Evolutionary conservation across 2,113 vertebrate species (phyloP), one percentile per base, ranked within the genome.

Genomic region (Taxidea taxus): DNA sequence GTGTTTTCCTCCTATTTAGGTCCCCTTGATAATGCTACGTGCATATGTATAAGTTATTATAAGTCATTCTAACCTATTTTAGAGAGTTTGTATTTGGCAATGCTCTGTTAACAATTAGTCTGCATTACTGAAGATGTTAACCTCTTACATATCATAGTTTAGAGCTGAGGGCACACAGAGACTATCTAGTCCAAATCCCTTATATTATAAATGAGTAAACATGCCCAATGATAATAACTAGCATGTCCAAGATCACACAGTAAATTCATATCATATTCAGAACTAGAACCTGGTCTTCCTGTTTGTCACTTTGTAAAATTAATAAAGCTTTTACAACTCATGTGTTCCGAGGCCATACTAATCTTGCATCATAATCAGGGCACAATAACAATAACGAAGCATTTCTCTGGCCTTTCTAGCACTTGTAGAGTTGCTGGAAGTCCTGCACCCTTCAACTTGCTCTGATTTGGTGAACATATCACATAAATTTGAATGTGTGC

Each of bases 21-120:
- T 16, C 29, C 13, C 51, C 21, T 87, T 51, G 20, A 25, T 84
- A 84, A 84, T 95, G n/a, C 5, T 80, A 42, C 31, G 31, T 84
- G 3, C 25, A 74, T 68, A 54, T 70, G 16, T 85, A 31, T 56
- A 78, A 72, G 29, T 42, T 95, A 21, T 68, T 78, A 51, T 58
- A 75, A 90, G 12, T 86, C n/a, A 93, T 60, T 95, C 23, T 80
- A 80, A 68, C 18, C 6, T 91, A 88, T 88, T 96, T 93, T 51
- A 74, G 75, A 75, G 78, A 51, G 29, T 27, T 51, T 78, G 9
- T 68, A 83, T 54, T 94, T 93, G 34, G 15, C 2, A 54, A 15
- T 88, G 51, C 6, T 39, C 29, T 56, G 29, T 88, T 44, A 91
- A 93, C 9, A 60, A 86, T 86, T 85, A 72, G 21, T 90, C 47